Percentiles rank a stretch among this genome's conserved stretches.
phyloP scores from a whole-genome alignment of 2,113 vertebrate genomes.

The Accipiter virgatus region DNA sequence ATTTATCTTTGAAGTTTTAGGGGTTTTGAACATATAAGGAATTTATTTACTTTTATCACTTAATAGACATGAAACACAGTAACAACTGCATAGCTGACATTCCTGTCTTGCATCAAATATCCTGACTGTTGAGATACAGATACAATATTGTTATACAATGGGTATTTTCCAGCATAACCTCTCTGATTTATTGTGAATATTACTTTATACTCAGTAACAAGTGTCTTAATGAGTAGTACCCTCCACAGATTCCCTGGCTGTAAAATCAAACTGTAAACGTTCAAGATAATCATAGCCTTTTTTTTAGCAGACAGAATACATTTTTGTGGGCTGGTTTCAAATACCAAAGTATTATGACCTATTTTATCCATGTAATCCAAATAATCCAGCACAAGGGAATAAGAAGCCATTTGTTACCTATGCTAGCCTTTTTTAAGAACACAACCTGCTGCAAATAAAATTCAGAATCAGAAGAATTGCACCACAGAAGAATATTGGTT shows the following conservation, averaged over 20 bases:
- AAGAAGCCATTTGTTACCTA: neutral
- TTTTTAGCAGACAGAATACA: neutral
- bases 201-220: neutral
- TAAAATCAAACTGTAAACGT: neutral
- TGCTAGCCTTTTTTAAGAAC: neutral
- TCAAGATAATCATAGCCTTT: neutral
- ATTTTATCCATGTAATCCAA: neutral
- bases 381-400: neutral
- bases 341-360: neutral
- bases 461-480: neutral
- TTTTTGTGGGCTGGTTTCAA: neutral
- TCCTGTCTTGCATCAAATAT: neutral
- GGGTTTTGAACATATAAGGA: neutral
- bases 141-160: neutral
- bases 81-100: neutral
- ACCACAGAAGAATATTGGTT: neutral
- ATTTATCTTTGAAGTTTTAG: neutral
- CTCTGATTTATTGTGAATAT: neutral
- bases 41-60: neutral
- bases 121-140: neutral
- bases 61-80: neutral
- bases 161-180: neutral
- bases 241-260: neutral
- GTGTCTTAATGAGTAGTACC: neutral
- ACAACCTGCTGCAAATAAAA: neutral